Percentiles rank a stretch among this genome's conserved stretches.
Evolutionary conservation across 2,113 vertebrate species (phyloP).

Genomic region (Psophia crepitans): DNA sequence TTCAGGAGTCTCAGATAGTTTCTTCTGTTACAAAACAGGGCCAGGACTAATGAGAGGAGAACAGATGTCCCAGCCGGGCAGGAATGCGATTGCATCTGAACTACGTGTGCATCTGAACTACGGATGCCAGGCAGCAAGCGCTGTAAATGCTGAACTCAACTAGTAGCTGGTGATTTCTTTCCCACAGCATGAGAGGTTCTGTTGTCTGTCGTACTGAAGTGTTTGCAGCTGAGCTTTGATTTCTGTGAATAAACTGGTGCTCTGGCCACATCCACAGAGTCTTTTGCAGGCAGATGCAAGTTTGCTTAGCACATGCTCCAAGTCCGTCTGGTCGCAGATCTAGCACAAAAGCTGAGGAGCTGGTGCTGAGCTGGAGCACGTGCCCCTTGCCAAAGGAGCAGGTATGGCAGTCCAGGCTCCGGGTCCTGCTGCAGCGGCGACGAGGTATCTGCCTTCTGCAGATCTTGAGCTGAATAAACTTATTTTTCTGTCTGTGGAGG

Average conservation of each 20-base stretch:
- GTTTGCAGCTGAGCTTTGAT: slow-evolving; percentile 43
- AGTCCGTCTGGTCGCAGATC: fast-evolving
- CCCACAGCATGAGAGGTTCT: background rate
- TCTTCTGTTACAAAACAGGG: slow-evolving; percentile 12
- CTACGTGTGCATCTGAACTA: background rate
- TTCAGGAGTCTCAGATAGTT: background rate
- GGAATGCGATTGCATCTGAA: slow-evolving; percentile 9
- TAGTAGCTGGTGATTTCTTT: background rate
- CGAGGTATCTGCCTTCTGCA: background rate
- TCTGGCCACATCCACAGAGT: background rate
- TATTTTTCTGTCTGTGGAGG: background rate
- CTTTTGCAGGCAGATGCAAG: background rate
- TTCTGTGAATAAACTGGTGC: background rate
- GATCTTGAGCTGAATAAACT: background rate
- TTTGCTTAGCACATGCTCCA: background rate
- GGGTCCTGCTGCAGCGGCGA: background rate
- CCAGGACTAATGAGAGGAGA: background rate
- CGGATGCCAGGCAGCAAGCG: background rate
- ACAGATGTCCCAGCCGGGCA: slow-evolving; percentile 7
- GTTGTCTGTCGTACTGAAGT: background rate
- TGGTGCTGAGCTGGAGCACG: background rate
- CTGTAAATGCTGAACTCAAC: background rate
- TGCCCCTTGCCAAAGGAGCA: background rate
- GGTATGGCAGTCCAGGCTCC: fast-evolving
- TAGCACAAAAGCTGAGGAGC: background rate